Conservation (phyloP, 92 coral and sea anemone species). For the Meandrina meandrites region DNA sequence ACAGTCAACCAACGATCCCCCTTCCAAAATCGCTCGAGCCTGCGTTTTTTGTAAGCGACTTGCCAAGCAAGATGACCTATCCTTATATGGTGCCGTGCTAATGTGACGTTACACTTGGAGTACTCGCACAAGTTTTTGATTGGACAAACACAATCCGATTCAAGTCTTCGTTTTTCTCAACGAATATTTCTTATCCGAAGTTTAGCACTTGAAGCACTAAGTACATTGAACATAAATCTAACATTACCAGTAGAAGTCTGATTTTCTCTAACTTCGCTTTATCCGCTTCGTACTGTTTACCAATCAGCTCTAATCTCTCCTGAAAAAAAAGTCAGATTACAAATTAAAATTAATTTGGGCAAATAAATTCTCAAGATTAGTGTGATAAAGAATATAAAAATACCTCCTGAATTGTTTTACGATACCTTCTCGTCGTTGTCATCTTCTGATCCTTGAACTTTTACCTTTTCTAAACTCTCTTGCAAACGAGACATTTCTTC, state of each 20-base stretch:
- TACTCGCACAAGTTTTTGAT: neutral
- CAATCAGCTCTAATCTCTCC: slow-evolving; percentile 88
- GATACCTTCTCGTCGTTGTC: slow-evolving; percentile 92
- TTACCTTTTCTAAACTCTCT: slow-evolving; percentile 81
- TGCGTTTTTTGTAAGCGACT: neutral
- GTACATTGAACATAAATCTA: neutral
- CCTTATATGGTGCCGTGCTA: neutral
- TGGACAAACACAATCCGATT: neutral
- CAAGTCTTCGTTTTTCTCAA: neutral
- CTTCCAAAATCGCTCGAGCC: neutral
- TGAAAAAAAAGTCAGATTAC: slow-evolving; percentile 19
- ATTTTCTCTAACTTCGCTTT: slow-evolving; percentile 93
- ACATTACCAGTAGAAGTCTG: slow-evolving; percentile 86
- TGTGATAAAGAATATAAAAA: neutral
- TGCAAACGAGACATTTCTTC: slow-evolving; percentile 95
- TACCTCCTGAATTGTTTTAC: neutral
- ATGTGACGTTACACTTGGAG: neutral
- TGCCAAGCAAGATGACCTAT: neutral
- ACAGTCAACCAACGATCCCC: neutral
- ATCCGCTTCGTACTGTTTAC: slow-evolving; percentile 91
- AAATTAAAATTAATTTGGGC: neutral
- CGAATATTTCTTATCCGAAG: too few relatives aligned
- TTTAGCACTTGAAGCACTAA: neutral
- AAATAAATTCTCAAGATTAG: neutral
- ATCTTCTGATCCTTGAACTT: slow-evolving; percentile 90